Evolutionary conservation across 1,140 invertebrate species (phyloP).

Genomic region (Sarcophaga peregrina): DNA sequence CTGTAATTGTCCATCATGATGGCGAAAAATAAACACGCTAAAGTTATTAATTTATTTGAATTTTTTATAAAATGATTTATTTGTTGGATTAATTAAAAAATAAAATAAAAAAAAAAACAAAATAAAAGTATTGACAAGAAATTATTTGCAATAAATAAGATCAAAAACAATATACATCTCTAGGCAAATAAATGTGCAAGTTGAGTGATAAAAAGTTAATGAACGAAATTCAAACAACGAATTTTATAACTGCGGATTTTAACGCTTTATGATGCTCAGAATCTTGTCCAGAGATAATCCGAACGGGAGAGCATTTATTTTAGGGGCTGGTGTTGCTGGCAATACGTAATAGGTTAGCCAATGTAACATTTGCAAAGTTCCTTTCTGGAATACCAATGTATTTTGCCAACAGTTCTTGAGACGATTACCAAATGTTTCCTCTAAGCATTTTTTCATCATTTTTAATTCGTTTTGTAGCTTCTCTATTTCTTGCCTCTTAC

Average conservation of each 20-base stretch:
- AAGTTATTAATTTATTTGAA: too few relatives aligned
- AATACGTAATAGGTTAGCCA: slow-evolving; percentile 57
- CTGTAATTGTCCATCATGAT: background rate
- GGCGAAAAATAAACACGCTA: too few relatives aligned
- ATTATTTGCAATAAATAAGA: background rate
- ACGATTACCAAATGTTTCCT: slow-evolving; percentile 56
- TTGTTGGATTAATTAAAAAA: background rate
- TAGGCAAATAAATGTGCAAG: too few relatives aligned
- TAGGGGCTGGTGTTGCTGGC: slow-evolving; percentile 53
- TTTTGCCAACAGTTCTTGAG: slow-evolving; percentile 47
- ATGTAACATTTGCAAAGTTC: slow-evolving; percentile 55
- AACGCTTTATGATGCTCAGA: slow-evolving; percentile 45
- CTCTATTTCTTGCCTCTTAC: background rate
- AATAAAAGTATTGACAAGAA: background rate
- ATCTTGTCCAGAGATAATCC: slow-evolving; percentile 47
- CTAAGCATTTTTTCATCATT: slow-evolving; percentile 53
- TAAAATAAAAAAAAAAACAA: background rate
- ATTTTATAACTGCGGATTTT: background rate
- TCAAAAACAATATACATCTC: too few relatives aligned
- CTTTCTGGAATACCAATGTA: slow-evolving; percentile 47
- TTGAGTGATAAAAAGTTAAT: too few relatives aligned
- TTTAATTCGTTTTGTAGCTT: slow-evolving; percentile 43
- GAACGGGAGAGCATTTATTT: slow-evolving; percentile 29
- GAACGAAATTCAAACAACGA: background rate
- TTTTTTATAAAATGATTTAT: too few relatives aligned